Evolutionary conservation across 2,113 vertebrate species (phyloP), one percentile per base, ranked within the genome.

Genomic region (Rana temporaria): DNA sequence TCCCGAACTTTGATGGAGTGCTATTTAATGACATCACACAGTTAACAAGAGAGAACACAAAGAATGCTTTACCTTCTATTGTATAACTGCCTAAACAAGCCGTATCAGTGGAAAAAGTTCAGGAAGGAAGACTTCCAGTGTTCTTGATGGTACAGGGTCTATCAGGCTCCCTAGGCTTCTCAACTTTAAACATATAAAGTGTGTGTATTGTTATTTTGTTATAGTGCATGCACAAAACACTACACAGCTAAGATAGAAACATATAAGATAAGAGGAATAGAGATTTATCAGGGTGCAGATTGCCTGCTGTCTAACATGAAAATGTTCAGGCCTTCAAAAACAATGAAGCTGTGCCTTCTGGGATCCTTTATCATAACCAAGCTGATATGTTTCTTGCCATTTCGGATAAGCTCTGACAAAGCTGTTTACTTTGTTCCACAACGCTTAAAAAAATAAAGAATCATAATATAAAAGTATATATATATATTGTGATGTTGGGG

Each of bases 81-180:
- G 63, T 79, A 68, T 20, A 7, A 79, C 18, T 81, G 32, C 26
- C 48, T 66, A 20, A 82, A 74, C 79, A 73, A 66, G 57, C 26
- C 24, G 19, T 52, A 69, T 70, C 34, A 63, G 26, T 65, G 24
- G 52, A 73, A 59, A 32, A 18, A 55, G 8, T 72, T 63, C 59
- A 72, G 67, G 67, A 81, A 38, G 69, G 68, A 64, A 81, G 48
- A 38, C 53, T 30, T 17, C 18, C 59, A 53, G 55, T 48, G 26
- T n/a, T 55, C n/a, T 68, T 38, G 55, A 59, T 69, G 24, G 65
- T 59, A 26, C 20, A 57, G 34, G 79, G 79, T 82, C 79, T 82
- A 69, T 82, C 48, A 82, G 79, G 79, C 60, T 82, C 79, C 79
- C 79, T 62, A 74, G 79, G 79, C 69, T 57, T 74, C 38, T 64